These are phyloP conservation scores for Selenia dentaria DNA, from an alignment of 2,888 invertebrate genomes.

Conservation along the genomic window DNA sequence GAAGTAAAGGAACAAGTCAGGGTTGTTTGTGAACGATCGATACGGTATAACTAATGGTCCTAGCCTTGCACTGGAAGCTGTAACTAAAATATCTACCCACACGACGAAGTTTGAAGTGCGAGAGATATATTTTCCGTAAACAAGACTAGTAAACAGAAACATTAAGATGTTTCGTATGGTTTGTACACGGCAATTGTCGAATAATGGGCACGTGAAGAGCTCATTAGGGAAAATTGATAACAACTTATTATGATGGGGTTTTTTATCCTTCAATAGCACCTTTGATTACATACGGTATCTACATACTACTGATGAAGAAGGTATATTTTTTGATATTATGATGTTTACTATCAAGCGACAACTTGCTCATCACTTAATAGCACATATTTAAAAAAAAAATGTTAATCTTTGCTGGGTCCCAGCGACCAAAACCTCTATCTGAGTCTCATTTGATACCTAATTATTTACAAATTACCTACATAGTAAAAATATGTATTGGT, in stretches of 20 bases:
- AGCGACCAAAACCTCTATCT: too few relatives aligned
- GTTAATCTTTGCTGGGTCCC: too few relatives aligned
- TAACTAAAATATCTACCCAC: conserved; percentile 1
- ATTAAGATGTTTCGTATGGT: conserved; percentile 12
- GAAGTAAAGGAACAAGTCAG: conserved; percentile 47
- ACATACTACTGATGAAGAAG: too few relatives aligned
- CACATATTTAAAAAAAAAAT: too few relatives aligned
- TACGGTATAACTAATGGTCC: conserved; percentile 55
- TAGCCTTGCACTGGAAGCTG: conserved; percentile 54
- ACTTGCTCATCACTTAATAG: too few relatives aligned
- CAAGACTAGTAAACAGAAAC: conserved; percentile 11
- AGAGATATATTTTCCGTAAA: conserved; percentile 4
- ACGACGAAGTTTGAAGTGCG: neutral
- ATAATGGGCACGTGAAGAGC: conserved; percentile 13
- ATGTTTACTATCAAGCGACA: too few relatives aligned
- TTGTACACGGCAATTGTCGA: conserved; percentile 1
- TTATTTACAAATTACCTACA: too few relatives aligned
- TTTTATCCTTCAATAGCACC: conserved; percentile 12
- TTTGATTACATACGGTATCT: conserved; percentile 1
- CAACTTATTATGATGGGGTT: too few relatives aligned
- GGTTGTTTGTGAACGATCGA: conserved; percentile 57
- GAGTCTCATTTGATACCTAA: too few relatives aligned
- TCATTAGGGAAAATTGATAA: too few relatives aligned
- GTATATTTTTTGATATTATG: too few relatives aligned
- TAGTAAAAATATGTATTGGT: too few relatives aligned